Conservation (phyloP, 1,140 invertebrate genomes). For the Ceratina japonica region DNA sequence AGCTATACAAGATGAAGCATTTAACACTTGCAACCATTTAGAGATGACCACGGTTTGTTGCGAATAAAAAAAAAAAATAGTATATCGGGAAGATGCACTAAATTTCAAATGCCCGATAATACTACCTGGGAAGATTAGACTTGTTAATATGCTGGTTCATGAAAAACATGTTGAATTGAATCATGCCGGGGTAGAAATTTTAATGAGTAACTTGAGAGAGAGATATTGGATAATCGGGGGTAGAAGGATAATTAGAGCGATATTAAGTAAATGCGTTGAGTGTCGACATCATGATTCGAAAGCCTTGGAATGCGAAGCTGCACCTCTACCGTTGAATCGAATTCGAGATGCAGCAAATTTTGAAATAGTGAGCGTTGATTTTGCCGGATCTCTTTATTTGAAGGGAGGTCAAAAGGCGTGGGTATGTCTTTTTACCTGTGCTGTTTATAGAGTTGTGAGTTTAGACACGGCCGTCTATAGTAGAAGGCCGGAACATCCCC, state of each 20-base stretch:
- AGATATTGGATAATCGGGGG: slow-evolving; percentile 31
- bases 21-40: not conserved
- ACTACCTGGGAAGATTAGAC: not conserved
- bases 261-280: slow-evolving; percentile 12
- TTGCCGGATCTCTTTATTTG: slow-evolving; percentile 59
- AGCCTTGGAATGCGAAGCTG: not conserved
- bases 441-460: slow-evolving; percentile 63
- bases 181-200: not conserved
- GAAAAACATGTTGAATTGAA: not conserved
- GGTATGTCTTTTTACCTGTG: slow-evolving; percentile 63
- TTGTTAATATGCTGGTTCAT: not conserved
- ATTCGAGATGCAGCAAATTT: slow-evolving; percentile 52
- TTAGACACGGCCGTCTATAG: too few species aligned
- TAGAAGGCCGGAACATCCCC: too few species aligned
- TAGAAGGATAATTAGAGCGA: not conserved
- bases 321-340: slow-evolving; percentile 47
- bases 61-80: not conserved
- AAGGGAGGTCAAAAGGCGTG: slow-evolving; percentile 51
- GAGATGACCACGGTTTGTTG: not conserved
- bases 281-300: slow-evolving; percentile 22
- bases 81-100: slow-evolving; percentile 39
- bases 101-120: slow-evolving; percentile 40
- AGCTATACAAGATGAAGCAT: not conserved
- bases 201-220: slow-evolving; percentile 18
- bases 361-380: slow-evolving; percentile 57